Percentiles rank a stretch among this genome's conserved stretches.
Conservation (phyloP, 2,888 invertebrate species). For the Punctoribates punctum region DNA sequence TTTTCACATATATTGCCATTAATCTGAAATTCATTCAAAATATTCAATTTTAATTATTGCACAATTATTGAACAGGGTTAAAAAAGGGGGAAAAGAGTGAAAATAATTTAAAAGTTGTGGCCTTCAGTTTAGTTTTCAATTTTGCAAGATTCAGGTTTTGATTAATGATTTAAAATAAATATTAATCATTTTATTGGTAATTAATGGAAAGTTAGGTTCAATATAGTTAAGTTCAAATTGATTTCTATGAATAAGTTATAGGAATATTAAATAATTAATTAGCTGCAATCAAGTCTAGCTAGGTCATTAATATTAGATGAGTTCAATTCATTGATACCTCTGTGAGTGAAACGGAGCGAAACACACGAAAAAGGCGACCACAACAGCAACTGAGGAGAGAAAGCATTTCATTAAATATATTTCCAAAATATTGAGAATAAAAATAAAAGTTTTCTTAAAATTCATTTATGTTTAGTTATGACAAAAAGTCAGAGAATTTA, state of each 20-base stretch:
- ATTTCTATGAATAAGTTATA: not conserved
- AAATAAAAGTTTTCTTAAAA: not conserved
- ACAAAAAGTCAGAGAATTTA: too few relatives aligned
- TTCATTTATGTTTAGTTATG: not conserved
- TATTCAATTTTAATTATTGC: too few relatives aligned
- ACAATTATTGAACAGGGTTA: too few relatives aligned
- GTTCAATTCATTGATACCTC: conserved; percentile 48
- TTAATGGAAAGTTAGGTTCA: too few relatives aligned
- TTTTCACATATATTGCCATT: conserved; percentile 51
- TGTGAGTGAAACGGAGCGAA: conserved; percentile 92
- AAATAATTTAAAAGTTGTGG: too few relatives aligned
- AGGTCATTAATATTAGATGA: conserved; percentile 46
- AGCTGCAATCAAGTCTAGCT: conserved; percentile 60
- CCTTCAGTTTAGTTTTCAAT: too few relatives aligned
- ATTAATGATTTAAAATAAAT: too few relatives aligned
- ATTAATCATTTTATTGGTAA: too few relatives aligned
- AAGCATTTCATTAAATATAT: too few relatives aligned
- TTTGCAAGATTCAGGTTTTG: too few relatives aligned
- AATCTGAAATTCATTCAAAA: conserved; percentile 49
- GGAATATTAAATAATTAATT: conserved; percentile 58
- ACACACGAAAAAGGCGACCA: conserved; percentile 78
- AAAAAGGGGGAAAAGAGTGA: too few relatives aligned
- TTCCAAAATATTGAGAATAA: not conserved
- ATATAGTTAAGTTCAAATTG: too few relatives aligned
- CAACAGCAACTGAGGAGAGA: conserved; percentile 59